Evolutionary conservation across 2,888 invertebrate species (phyloP).

Genomic region (Nymphalis urticae): DNA sequence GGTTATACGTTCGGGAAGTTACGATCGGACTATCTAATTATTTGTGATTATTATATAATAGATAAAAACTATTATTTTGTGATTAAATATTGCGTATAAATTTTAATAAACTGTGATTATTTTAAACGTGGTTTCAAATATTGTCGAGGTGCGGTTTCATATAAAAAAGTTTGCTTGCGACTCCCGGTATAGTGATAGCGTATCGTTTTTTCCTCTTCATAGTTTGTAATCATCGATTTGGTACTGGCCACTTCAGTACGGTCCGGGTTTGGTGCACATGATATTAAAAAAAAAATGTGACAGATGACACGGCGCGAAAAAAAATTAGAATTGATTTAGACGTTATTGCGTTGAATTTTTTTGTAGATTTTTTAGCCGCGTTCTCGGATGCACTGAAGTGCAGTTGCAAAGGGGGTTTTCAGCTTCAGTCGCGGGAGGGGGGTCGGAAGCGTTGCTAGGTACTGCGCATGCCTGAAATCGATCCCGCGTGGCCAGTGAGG

Average conservation of each 20-base stretch:
- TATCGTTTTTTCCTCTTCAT: conserved; percentile 78
- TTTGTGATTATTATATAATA: conserved; percentile 56
- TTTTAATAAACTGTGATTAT: conserved; percentile 62
- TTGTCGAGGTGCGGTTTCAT: conserved; percentile 60
- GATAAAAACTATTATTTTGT: conserved; percentile 59
- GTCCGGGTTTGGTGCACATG: conserved; percentile 38
- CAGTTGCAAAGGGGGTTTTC: conserved; percentile 69
- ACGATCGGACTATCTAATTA: conserved; percentile 54
- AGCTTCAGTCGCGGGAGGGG: conserved; percentile 50
- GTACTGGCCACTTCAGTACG: conserved; percentile 30
- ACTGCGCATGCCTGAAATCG: conserved; percentile 77
- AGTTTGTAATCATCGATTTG: conserved; percentile 57
- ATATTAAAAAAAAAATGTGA: conserved; percentile 30
- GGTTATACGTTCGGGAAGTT: conserved; percentile 72
- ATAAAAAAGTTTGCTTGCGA: conserved; percentile 54
- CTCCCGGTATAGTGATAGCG: conserved; percentile 45
- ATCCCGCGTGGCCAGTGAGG: conserved; percentile 69
- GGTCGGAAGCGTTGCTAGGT: conserved; percentile 53
- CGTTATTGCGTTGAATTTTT: conserved; percentile 52
- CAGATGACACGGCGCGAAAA: conserved; percentile 33
- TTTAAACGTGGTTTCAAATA: conserved; percentile 52
- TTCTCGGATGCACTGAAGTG: conserved; percentile 76
- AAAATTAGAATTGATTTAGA: conserved; percentile 35
- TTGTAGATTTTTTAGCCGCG: conserved; percentile 59
- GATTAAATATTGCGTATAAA: conserved; percentile 71